Base-by-base conservation (phyloP, 2,888 invertebrate genomes). In the Nemurella pictetii region DNA sequence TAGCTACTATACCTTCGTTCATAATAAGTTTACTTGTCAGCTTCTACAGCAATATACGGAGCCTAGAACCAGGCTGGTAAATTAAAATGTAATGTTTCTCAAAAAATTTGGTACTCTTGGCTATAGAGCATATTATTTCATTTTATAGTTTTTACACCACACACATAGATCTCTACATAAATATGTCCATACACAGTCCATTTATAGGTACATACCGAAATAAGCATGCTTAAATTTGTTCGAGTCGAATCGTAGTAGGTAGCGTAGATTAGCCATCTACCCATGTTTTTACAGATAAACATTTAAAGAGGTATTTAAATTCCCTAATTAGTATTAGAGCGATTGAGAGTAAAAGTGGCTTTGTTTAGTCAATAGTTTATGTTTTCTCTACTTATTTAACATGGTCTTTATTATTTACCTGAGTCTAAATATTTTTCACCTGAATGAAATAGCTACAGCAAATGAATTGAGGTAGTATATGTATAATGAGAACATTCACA, bases 401-500 rank as follows among this genome's bases (percentile, higher is more conserved):
- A 55, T 55, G 9, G 55, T 55, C 55, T 55, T 55, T 75, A 75
- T 75, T 75, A 75, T 27, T 75, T 75, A 27, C 75, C 75, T 75
- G 75, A 75, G 75, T 28, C 75, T 75, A 75, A 75, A 75, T 27
- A 25, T 73, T 20, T 26, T 26, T 75, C 28, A 27, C 26, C 75
- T 75, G 75, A 75, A 28, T 55, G 55, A 55, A 55, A 55, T 75
- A 27, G 75, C 28, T 75, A 75, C 27, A 75, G 28, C 75, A 75
- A 75, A 55, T 55, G 55, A 55, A 55, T 55, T 75, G 75, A 75
- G 75, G 75, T 75, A 75, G 75, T 75, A 9, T 75, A 75, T 75
- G 55, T 75, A 75, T 75, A 75, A 28, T 75, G 28, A 75, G 28
- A 75, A 75, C 75, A 75, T 26, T 75, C 28, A 27, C 5, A 27